These are phyloP conservation scores for Pharmacophagus antenor DNA, from an alignment of 2,888 invertebrate species.

Conservation along the genomic window DNA sequence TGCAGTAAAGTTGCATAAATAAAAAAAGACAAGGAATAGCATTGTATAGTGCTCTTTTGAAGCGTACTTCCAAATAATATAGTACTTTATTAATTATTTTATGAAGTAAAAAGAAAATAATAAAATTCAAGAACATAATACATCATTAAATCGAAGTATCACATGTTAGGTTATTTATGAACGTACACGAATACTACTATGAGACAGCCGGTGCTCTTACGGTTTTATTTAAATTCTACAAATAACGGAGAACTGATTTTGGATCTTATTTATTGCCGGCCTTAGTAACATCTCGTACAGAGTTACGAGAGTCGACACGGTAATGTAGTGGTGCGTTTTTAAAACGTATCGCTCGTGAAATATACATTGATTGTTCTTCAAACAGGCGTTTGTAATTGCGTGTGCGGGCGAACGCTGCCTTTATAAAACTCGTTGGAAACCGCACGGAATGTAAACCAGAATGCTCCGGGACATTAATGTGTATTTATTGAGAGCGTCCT, in stretches of 20 bases:
- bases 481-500: conserved; percentile 78
- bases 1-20: too few species aligned
- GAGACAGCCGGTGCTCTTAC: conserved; percentile 44
- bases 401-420: conserved; percentile 74
- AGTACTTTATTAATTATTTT: background rate
- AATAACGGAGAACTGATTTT: conserved; percentile 28
- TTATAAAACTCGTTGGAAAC: conserved; percentile 79
- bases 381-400: conserved; percentile 77
- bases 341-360: conserved; percentile 63
- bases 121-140: conserved; percentile 28
- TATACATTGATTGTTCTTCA: conserved; percentile 74
- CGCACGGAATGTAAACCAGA: conserved; percentile 79
- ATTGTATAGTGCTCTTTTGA: too few species aligned
- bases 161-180: conserved; percentile 59
- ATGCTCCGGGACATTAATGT: conserved; percentile 67
- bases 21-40: too few species aligned
- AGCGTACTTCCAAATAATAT: too few species aligned
- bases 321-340: conserved; percentile 57
- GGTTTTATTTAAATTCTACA: conserved; percentile 45
- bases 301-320: conserved; percentile 43
- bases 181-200: conserved; percentile 44
- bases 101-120: background rate
- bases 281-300: conserved; percentile 39
- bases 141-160: conserved; percentile 64
- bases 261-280: conserved; percentile 47